Base-by-base conservation (phyloP, 2,888 invertebrate genomes). In the Trichogramma dendrolimi region DNA sequence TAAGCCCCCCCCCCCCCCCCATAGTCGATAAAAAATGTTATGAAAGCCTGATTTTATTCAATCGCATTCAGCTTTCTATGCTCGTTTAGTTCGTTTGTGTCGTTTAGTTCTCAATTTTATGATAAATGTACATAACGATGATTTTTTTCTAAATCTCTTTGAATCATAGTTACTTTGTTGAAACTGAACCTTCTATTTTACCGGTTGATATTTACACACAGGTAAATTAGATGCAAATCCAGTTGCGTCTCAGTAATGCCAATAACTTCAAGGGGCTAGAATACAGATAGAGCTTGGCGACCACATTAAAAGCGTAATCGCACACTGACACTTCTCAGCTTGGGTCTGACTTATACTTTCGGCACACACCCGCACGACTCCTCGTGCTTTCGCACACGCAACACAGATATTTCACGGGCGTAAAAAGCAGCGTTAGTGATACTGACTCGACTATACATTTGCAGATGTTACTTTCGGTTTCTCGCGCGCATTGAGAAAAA, bases 391-490 rank as follows among this genome's bases (percentile, higher is more conserved):
- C 61, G 59, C 68, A 66, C 67, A 71, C 68, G 67, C 67, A 67
- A 65, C 62, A 62, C 60, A 66, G 71, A 71, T 67, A 71, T 71
- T 71, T 71, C 69, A 70, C 68, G 70, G 62, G 64, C 48, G 48
- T 14, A 8, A n/a, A 54, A 42, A 8, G 48, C 41, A 27, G 8
- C 4, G 60, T 58, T 54, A 58, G 56, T 52, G 64, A 69, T 70
- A 68, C 71, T 62, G 64, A 62, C 10, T 43, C 27, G 50, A 7
- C 6, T 14, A 27, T 27, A 38, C 11, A 49, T 41, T 14, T 56
- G 58, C 53, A 53, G 56, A 49, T 58, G 61, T 46, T 47, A 40
- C 39, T 42, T 27, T 27, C 46, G 46, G 10, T 10, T 8, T n/a
- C 8, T 46, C 8, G n/a, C 27, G 27, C 27, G 27, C 27, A 27